Percentiles rank a stretch among this genome's conserved stretches.
Conservation (phyloP, 2,888 invertebrate species). For the Mimas tiliae region DNA sequence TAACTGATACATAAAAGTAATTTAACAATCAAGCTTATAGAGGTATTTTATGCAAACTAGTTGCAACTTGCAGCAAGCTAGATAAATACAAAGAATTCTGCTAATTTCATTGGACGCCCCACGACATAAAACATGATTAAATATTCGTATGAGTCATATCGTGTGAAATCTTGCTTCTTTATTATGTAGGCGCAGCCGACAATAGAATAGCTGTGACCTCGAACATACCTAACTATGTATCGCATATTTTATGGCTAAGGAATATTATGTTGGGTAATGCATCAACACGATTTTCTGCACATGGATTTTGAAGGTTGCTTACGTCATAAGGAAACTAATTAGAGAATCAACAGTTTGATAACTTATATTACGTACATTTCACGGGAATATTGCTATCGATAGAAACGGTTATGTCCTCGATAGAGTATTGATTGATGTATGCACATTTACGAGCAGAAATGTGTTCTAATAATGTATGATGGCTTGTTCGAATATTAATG, state of each 20-base stretch:
- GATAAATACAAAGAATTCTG: neutral
- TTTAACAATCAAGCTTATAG: too few relatives aligned
- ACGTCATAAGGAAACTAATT: neutral
- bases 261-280: constrained; percentile 22
- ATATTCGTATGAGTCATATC: constrained; percentile 42
- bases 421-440: constrained; percentile 8
- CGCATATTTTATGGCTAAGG: constrained; percentile 24
- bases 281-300: constrained; percentile 8
- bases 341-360: neutral
- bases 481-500: neutral
- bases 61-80: neutral
- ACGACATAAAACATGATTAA: constrained; percentile 29
- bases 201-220: constrained; percentile 79
- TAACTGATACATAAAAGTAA: too few relatives aligned
- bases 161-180: constrained; percentile 55
- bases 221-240: constrained; percentile 50
- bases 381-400: neutral
- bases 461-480: neutral
- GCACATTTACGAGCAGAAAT: neutral
- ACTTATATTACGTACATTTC: neutral
- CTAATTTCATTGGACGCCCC: constrained; percentile 17
- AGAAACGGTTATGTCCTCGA: neutral
- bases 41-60: too few relatives aligned
- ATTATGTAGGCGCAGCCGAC: constrained; percentile 52
- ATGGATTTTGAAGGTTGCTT: neutral